Evolutionary conservation across 2,113 vertebrate species (phyloP), one percentile per base, ranked within the genome.

Genomic region (Marmota monax): DNA sequence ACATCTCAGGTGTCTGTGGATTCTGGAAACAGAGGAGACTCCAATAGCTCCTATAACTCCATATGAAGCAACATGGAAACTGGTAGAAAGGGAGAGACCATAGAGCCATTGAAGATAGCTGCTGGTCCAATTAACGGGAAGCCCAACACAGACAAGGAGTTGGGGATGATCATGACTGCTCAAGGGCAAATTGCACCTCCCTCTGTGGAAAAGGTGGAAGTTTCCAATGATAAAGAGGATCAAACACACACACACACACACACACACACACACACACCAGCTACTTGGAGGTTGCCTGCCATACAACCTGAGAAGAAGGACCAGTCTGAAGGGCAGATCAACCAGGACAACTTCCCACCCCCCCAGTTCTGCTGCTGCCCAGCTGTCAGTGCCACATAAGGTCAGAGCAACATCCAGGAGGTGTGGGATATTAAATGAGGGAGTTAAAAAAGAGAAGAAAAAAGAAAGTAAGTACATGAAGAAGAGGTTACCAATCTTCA

Each of bases 331-430:
- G 34, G 18, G 48, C 17, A 79, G 7, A 14, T 78, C 20, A 27
- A 42, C 18, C 58, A 72, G 72, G 34, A 67, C 10, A 45, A 12
- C 3, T 65, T 83, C 25, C 65, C 48, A 16, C 3, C 4, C 5
- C 5, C 16, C 27, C 4, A 37, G 65, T 37, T 63, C 84, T 23
- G 5, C 63, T 48, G 16, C 29, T 39, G 7, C 42, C 11, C 53
- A 1, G 12, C 7, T 65, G 92, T 25, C 58, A 0, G 4, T 6
- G 17, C 34, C 63, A 27, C 0, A 1, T 2, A 4, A 42, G 61
- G 13, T 27, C 61, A 42, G 20, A 53, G 3, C 2, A 61, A 29
- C 3, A 9, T 14, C 10, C 8, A 12, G 22, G 37, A 48, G 9
- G 39, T 25, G 34, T n/a, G 39, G 7, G 3, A 67, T 76, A 10